A percentile compares a stretch with the other conserved stretches of the same genome.
phyloP scores from a whole-genome alignment of 2,797 vertebrate genomes.

The Denticeps clupeoides region DNA sequence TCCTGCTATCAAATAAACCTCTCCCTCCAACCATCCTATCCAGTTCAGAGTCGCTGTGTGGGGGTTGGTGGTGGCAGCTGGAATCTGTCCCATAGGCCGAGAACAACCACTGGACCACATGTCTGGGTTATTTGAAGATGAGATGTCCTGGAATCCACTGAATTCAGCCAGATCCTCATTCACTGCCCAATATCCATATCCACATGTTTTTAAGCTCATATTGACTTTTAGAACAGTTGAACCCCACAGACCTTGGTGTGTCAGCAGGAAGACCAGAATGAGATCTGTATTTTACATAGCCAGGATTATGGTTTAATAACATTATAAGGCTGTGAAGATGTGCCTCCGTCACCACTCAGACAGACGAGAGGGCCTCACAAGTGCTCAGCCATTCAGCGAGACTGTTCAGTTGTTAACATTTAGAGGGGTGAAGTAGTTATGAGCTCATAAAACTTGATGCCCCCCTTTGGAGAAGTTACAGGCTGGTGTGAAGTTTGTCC shows the following conservation, averaged over 20 bases:
- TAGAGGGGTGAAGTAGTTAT: conserved; percentile 60
- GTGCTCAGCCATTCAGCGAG: conserved; percentile 36
- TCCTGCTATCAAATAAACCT: too few relatives aligned
- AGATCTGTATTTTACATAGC: conserved; percentile 28
- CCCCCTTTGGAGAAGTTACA: conserved; percentile 57
- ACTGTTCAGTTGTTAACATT: conserved; percentile 61
- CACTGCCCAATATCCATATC: conserved; percentile 11
- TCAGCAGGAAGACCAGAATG: conserved; percentile 6
- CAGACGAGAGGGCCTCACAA: conserved; percentile 37
- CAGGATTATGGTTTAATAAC: conserved; percentile 41
- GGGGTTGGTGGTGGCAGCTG: too few relatives aligned
- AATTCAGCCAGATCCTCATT: too few relatives aligned
- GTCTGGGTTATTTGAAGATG: too few relatives aligned
- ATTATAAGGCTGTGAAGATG: conserved; percentile 41
- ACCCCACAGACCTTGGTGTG: conserved; percentile 5
- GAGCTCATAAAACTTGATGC: conserved; percentile 62
- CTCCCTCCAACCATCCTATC: too few relatives aligned
- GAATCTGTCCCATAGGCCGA: too few relatives aligned
- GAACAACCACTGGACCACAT: too few relatives aligned
- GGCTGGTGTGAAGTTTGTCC: conserved; percentile 56
- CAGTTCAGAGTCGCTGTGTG: too few relatives aligned
- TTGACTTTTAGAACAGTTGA: conserved; percentile 42
- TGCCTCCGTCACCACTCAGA: conserved; percentile 20
- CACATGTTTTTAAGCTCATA: conserved; percentile 33
- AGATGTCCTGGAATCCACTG: too few relatives aligned